phyloP scores from a whole-genome alignment of 35 echinoderm and acorn worm genomes.

The Apostichopus japonicus region DNA sequence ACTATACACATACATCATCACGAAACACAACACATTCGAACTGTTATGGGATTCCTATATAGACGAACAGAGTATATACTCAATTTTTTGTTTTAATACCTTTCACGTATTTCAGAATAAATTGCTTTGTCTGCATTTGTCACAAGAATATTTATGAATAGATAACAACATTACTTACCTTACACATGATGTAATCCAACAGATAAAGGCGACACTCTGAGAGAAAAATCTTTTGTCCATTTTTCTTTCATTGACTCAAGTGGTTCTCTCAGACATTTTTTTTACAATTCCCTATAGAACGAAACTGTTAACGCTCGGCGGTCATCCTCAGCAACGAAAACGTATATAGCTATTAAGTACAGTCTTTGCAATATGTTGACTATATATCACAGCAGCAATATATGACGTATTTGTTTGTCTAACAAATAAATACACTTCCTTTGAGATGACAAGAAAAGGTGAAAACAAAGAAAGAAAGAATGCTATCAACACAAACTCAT shows the following conservation, averaged over 20 bases:
- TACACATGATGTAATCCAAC: neutral
- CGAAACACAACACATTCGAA: too few species aligned
- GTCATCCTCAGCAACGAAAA: constrained; percentile 16
- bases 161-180: neutral
- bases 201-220: neutral
- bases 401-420: constrained; percentile 46
- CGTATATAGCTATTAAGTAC: neutral
- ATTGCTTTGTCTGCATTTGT: too few species aligned
- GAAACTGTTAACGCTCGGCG: neutral
- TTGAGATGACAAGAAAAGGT: neutral
- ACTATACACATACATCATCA: too few species aligned
- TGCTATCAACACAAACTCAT: neutral
- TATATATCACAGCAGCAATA: neutral
- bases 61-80: too few species aligned
- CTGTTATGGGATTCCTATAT: too few species aligned
- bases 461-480: neutral
- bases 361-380: neutral
- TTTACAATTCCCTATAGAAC: neutral
- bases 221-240: neutral
- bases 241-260: neutral
- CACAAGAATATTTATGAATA: too few species aligned
- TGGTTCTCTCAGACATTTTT: neutral
- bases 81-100: too few species aligned
- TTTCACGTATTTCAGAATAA: too few species aligned
- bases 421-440: constrained; percentile 12